Base-by-base conservation (phyloP, 2,113 vertebrate genomes). In the Pteruthius melanotis region DNA sequence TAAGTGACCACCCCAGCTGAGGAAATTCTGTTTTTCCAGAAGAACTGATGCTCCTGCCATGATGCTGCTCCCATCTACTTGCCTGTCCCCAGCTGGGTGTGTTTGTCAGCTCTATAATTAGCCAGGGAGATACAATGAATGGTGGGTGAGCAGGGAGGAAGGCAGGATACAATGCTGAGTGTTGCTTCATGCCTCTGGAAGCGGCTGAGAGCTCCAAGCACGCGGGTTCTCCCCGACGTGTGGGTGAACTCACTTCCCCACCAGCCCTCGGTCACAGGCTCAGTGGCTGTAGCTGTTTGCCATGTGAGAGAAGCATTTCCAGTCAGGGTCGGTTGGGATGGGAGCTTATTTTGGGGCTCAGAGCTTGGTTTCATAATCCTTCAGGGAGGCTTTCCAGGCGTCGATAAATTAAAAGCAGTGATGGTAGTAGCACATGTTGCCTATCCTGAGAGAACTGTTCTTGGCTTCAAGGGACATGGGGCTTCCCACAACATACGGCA, bases 371-470 rank as follows among this genome's bases (percentile, higher is more conserved):
- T 93, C 93, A 22, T 93, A 92, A 96, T 91, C 20, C 6, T 64
- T 94, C 70, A 89, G 86, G 83, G 88, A 95, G 94, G 56, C 83
- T 95, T 97, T 95, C 92, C 93, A 93, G 86, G 90, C 90, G 2
- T 56, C 1, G 11, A 86, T 95, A 96, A 95, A 97, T 97, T 96
- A 95, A 92, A 97, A 95, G 93, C 96, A 95, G 95, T 24, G 90
- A 90, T 92, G 88, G 93, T 90, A 92, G 95, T 37, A 88, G 89
- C 97, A 89, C 93, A 92, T 91, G 92, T 89, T 94, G 95, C 87
- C 94, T 91, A 63, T 95, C 90, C 93, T 89, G 86, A 79, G 93
- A 95, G 93, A 94, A 93, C 59, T 44, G 63, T 87, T 94, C 92
- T 92, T 97, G 95, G 94, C 93, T 97, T 83, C 86, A 89, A 91